Conservation (phyloP, 2,888 invertebrate species). For the Ceriagrion tenellum region DNA sequence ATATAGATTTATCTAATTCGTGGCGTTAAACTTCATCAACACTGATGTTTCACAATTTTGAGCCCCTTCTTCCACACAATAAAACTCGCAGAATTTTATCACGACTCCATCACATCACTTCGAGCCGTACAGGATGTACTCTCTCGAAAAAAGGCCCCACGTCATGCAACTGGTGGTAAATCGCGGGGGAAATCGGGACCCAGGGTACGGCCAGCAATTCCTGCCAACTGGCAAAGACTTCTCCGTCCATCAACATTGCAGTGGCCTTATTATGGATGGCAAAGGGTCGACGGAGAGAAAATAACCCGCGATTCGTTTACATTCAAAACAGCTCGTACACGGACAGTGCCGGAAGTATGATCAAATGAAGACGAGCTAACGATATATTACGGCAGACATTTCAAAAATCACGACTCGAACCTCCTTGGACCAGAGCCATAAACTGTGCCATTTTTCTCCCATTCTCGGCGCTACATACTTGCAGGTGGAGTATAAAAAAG, state of each 20-base stretch:
- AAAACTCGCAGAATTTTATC: too few species aligned
- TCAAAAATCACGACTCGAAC: neutral
- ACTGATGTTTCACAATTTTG: too few species aligned
- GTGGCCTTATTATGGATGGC: neutral
- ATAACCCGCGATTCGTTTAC: neutral
- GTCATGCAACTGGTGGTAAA: neutral
- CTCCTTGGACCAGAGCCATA: neutral
- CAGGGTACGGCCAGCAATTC: neutral
- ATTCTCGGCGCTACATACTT: neutral
- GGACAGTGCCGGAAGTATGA: constrained; percentile 1
- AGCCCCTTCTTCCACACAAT: too few species aligned
- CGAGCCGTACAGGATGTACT: too few species aligned
- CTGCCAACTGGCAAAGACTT: neutral
- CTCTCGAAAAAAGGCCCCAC: neutral
- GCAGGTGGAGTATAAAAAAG: too few species aligned
- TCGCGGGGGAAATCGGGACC: neutral
- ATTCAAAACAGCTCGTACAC: neutral
- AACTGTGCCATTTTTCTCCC: neutral
- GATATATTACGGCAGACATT: neutral
- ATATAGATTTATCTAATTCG: too few species aligned
- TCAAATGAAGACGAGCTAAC: neutral
- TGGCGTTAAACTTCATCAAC: too few species aligned
- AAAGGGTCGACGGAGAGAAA: neutral
- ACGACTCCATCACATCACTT: too few species aligned
- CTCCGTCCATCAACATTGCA: neutral